Base-by-base conservation (phyloP, 2,888 invertebrate genomes). In the Spisula subtruncata region DNA sequence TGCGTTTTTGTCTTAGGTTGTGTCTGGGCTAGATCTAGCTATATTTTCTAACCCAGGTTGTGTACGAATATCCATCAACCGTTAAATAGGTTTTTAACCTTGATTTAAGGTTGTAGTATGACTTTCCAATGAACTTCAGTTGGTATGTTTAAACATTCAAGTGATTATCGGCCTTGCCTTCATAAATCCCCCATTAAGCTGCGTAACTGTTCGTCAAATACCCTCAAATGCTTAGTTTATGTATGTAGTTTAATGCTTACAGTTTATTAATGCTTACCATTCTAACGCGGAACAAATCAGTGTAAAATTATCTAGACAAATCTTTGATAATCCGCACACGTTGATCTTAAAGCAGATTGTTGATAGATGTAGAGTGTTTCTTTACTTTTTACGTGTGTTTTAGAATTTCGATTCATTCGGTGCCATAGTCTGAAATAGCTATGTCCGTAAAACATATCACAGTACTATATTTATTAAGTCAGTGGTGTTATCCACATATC, bases 291-390 rank as follows among this genome's bases (percentile, higher is more conserved):
- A 71, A 71, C 71, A 71, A 71, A 71, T 71, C 71, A 41, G 41
- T 29, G 29, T 14, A n/a, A 71, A 14, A 29, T 71, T 71, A 71
- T 71, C 71, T 8, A 71, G 8, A 71, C 16, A 71, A 71, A 71
- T 71, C 71, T 71, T 25, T 71, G 71, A 71, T 71, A 71, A 71
- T 71, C 71, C 71, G 29, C 8, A 32, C 25, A 25, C 71, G 71
- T 71, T 32, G 25, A 71, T 71, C 25, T 71, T 71, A 71, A 71
- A 71, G 71, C 25, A 71, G 71, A 0, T 56, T 56, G 20, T n/a
- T 20, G 6, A 4, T 56, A n/a, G 20, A 20, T 56, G 20, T n/a
- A 41, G 2, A 41, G 2, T 41, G 8, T 41, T 41, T 41, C 4
- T 41, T 41, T 41, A 2, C 41, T 41, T 41, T 41, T 41, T n/a